Conservation (phyloP, 2,797 vertebrate genomes). For the Sebastiscus tertius region DNA sequence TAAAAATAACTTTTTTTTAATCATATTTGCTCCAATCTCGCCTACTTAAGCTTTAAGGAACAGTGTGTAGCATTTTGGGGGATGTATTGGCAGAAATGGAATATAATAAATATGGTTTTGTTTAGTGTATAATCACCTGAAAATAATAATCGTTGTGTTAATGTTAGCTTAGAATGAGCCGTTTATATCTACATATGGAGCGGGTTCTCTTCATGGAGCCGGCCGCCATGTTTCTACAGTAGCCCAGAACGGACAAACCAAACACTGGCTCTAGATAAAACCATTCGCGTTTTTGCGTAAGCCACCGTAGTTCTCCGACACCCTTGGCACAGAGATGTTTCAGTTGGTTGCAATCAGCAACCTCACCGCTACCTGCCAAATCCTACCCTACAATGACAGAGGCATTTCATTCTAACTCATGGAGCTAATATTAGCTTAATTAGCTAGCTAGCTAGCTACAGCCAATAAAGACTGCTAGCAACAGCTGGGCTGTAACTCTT, state of each 20-base stretch:
- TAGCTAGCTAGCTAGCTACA: background rate
- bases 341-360: too few relatives aligned
- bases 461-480: background rate
- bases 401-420: background rate
- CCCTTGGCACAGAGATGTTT: background rate
- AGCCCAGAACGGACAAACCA: background rate
- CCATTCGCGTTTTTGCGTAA: background rate
- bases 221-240: background rate
- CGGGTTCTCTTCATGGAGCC: too few relatives aligned
- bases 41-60: too few relatives aligned
- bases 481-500: background rate
- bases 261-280: accelerated
- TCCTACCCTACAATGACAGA: background rate
- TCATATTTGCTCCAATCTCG: too few relatives aligned
- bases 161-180: too few relatives aligned
- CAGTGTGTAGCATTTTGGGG: too few relatives aligned
- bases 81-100: too few relatives aligned
- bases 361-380: background rate
- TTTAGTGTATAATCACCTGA: too few relatives aligned
- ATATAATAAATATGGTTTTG: accelerated
- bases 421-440: background rate
- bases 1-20: too few relatives aligned
- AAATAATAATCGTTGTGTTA: too few relatives aligned
- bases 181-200: too few relatives aligned
- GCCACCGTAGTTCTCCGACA: accelerated